Evolutionary conservation across 2,797 vertebrate genomes (phyloP), one percentile per base, ranked within the genome.

Genomic region (Cygnus olor): DNA sequence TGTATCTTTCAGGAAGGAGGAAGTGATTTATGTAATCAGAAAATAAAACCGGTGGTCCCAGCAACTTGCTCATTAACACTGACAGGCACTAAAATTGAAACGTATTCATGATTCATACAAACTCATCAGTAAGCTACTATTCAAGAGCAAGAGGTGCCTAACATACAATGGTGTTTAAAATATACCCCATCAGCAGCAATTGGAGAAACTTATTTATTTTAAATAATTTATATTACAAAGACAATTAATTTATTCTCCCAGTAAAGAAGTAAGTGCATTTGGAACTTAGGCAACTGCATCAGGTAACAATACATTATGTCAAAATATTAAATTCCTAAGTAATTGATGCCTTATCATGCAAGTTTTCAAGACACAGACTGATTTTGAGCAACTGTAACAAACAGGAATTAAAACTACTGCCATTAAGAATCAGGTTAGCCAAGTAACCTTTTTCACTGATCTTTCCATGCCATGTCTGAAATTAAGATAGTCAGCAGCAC

Each of bases 21-120:
- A 78, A 89, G 85, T 73, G 53, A 74, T 54, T 89, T 82, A 58
- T 63, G 68, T 49, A 47, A 80, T 42, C 28, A 47, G 81, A 82
- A 92, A 11, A 85, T 66, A 80, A 85, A 93, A 80, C 45, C 11
- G 17, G n/a, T 78, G 53, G 93, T 85, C 53, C 14, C 69, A 89
- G 68, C 14, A 72, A 49, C 65, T 78, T 28, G 2, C 69, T 71
- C 60, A 77, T 85, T 85, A 91, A 77, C 28, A 66, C 13, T 85
- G 47, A 74, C 54, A 72, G 5, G 44, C 72, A 74, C 64, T 88
- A 32, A 80, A 90, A 92, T 0, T 53, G 40, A 88, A 80, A 92
- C 8, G 6, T 44, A 74, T 57, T 71, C 54, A 25, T 17, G 10
- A 85, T 64, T 80, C 70, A 90, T 51, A 51, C 74, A 92, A 61